Evolutionary conservation across 2,113 vertebrate species (phyloP).

Genomic region (Chlamydotis undulata): DNA sequence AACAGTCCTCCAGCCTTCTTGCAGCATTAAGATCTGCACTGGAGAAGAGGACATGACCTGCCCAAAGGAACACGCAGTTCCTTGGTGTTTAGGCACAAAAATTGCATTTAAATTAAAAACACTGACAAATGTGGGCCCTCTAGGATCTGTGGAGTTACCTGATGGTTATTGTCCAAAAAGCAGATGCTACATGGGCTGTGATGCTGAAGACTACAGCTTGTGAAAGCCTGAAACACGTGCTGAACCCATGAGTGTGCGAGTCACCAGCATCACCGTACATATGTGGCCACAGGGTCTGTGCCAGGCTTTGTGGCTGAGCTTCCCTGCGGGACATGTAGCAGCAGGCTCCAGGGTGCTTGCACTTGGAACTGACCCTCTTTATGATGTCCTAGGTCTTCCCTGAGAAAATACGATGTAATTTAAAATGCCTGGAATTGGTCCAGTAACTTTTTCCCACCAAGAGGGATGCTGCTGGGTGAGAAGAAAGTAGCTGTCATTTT

Average conservation of each 20-base stretch:
- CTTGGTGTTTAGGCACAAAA: background rate
- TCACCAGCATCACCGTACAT: accelerated
- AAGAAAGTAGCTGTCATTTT: background rate
- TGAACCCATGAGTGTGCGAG: background rate
- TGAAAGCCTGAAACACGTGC: background rate
- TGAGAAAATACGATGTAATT: background rate
- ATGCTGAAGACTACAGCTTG: background rate
- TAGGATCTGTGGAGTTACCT: background rate
- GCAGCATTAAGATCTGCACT: background rate
- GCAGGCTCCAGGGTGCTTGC: accelerated
- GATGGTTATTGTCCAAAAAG: background rate
- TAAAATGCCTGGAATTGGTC: background rate
- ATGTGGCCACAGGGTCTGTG: background rate
- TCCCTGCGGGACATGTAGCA: background rate
- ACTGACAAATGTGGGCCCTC: background rate
- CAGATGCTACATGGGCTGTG: background rate
- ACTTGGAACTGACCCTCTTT: background rate
- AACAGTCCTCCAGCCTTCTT: background rate
- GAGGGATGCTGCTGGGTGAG: background rate
- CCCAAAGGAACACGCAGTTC: background rate
- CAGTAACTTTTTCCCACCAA: background rate
- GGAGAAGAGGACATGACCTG: background rate
- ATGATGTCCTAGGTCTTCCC: background rate
- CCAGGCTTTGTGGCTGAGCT: background rate
- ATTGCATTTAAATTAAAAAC: background rate